Evolutionary conservation across 1,140 invertebrate genomes (phyloP), one percentile per base, ranked within the genome.

Genomic region (Lysiphlebus fabarum): DNA sequence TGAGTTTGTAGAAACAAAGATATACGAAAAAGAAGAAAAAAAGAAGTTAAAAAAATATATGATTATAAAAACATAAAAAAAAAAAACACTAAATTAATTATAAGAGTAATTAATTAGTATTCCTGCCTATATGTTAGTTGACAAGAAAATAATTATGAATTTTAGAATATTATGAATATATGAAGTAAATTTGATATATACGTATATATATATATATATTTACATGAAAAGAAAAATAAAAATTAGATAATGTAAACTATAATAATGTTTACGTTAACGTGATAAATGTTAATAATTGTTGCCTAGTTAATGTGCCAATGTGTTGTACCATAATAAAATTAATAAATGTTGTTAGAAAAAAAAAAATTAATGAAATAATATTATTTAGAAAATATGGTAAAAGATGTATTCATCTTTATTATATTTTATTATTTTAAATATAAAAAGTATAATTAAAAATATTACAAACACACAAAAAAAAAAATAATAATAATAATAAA

Each of bases 211-310:
- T 67, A 68, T 66, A 55, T 34, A 67, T 61, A 66, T 67, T 66
- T 66, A 62, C 57, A 57, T 61, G 53, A 44, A 56, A 41, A 53
- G 12, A 33, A 40, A 34, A 55, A 40, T 49, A 59, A 61, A 59
- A 61, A 51, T 40, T 51, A 70, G 58, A 51, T 53, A 47, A 63
- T 64, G 51, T 65, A 65, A 67, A 57, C 56, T 47, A 62, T 59
- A 56, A 64, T 67, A 66, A 47, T 61, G 49, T 51, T 72, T 68
- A 68, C 62, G 62, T 65, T 66, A 65, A 57, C 67, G 70, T 72
- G 69, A 72, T 73, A 65, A 72, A 73, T 70, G 70, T 72, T 73
- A 69, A 72, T 72, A 48, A 72, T 67, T 73, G 70, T 73, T 73
- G 70, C 65, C 66, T 72, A 72, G 70, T 73, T 72, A 69, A 73